Percentiles rank a stretch among this genome's conserved stretches.
Evolutionary conservation across 1,140 invertebrate genomes (phyloP).

Genomic region (Plodia interpunctella): DNA sequence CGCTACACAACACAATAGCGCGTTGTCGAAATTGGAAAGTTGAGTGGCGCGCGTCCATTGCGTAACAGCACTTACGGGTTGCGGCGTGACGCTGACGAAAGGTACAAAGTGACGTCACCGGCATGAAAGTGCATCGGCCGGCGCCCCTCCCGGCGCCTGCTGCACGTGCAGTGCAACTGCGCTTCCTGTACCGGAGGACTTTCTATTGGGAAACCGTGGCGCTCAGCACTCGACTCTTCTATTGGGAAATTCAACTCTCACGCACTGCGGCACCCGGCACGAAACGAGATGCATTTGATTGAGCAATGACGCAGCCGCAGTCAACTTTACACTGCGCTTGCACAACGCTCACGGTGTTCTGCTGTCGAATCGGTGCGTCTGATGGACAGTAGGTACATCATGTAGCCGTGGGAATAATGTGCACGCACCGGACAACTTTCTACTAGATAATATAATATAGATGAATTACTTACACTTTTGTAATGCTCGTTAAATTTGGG

Average conservation of each 20-base stretch:
- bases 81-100: slow-evolving; percentile 72
- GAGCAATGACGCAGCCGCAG: slow-evolving; percentile 44
- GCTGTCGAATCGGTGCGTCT: not conserved
- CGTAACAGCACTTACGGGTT: slow-evolving; percentile 70
- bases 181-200: slow-evolving; percentile 70
- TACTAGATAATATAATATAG: slow-evolving; percentile 7
- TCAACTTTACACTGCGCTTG: slow-evolving; percentile 52
- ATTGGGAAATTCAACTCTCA: slow-evolving; percentile 68
- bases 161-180: slow-evolving; percentile 58
- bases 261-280: slow-evolving; percentile 42
- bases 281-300: slow-evolving; percentile 67
- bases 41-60: slow-evolving; percentile 66
- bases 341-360: slow-evolving; percentile 34
- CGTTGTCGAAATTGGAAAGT: slow-evolving; percentile 77
- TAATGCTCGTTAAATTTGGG: slow-evolving; percentile 25
- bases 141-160: slow-evolving; percentile 42
- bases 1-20: slow-evolving; percentile 74
- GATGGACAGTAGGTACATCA: not conserved
- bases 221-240: slow-evolving; percentile 43
- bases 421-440: not conserved
- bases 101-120: slow-evolving; percentile 68
- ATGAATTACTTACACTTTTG: slow-evolving; percentile 56
- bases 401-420: slow-evolving; percentile 9
- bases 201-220: slow-evolving; percentile 71
- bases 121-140: slow-evolving; percentile 71